These are phyloP conservation scores for Carcina quercana DNA, from an alignment of 2,888 invertebrate species.

Conservation along the genomic window DNA sequence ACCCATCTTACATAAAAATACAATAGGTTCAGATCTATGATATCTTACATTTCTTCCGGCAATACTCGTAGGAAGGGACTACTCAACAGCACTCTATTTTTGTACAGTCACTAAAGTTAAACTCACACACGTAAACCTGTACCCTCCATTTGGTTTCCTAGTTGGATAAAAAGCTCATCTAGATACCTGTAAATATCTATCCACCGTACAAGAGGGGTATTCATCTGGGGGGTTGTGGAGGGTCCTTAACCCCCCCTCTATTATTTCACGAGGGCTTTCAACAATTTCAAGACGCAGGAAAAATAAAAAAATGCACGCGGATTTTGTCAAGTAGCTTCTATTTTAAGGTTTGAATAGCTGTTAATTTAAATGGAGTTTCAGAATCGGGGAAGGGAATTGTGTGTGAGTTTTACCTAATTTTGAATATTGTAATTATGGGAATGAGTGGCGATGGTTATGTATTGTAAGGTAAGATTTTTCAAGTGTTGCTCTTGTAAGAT, in stretches of 20 bases:
- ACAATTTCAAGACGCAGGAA: constrained; percentile 38
- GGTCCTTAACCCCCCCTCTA: constrained; percentile 35
- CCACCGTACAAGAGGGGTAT: constrained; percentile 31
- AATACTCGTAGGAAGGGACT: too few species aligned
- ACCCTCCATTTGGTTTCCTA: too few species aligned
- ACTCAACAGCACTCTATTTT: too few species aligned
- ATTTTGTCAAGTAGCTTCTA: constrained; percentile 16
- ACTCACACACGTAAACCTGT: too few species aligned
- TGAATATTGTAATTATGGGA: not conserved
- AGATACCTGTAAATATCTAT: constrained; percentile 45
- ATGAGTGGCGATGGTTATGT: too few species aligned
- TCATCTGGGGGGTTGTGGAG: constrained; percentile 33
- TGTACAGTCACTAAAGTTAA: too few species aligned
- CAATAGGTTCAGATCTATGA: too few species aligned
- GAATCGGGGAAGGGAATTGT: not conserved
- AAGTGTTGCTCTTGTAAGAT: too few species aligned
- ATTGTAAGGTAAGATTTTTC: too few species aligned
- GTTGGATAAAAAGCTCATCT: too few species aligned
- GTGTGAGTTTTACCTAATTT: not conserved
- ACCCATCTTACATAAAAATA: too few species aligned
- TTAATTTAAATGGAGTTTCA: constrained; percentile 17
- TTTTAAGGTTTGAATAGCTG: constrained; percentile 15
- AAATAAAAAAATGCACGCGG: constrained; percentile 29
- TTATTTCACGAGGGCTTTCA: constrained; percentile 47
- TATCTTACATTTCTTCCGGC: too few species aligned